Conservation (phyloP, 2,797 vertebrate species). For the Danio aesculapii region DNA sequence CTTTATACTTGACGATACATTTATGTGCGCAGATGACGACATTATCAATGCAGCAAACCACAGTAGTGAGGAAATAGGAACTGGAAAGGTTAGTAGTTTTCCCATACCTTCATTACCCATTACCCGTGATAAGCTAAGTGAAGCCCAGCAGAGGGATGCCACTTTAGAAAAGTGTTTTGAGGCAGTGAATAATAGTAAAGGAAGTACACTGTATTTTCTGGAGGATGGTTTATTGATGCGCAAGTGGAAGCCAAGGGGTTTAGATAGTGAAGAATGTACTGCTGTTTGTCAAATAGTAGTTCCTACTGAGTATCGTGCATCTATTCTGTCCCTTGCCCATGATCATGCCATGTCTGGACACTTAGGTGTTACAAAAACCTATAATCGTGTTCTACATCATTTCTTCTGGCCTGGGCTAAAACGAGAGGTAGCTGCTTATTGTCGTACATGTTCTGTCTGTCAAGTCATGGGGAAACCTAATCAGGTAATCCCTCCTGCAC, state of each 20-base stretch:
- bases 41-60: neutral
- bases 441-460: neutral
- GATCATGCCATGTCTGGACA: slow-evolving; percentile 12
- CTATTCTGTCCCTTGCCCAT: no score
- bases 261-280: no score
- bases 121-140: no score
- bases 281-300: no score
- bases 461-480: neutral
- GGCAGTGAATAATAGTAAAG: no score
- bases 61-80: neutral
- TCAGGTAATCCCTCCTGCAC: no score
- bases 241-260: no score
- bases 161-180: no score
- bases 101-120: neutral
- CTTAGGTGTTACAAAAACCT: neutral
- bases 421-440: neutral
- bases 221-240: no score
- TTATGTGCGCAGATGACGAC: neutral
- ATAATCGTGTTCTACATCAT: neutral
- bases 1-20: neutral
- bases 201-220: no score
- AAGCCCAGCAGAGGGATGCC: no score
- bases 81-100: neutral
- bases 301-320: no score
- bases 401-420: slow-evolving; percentile 4